Evolutionary conservation across 2,888 invertebrate species (phyloP), one percentile per base, ranked within the genome.

Genomic region (Bugula neritina): DNA sequence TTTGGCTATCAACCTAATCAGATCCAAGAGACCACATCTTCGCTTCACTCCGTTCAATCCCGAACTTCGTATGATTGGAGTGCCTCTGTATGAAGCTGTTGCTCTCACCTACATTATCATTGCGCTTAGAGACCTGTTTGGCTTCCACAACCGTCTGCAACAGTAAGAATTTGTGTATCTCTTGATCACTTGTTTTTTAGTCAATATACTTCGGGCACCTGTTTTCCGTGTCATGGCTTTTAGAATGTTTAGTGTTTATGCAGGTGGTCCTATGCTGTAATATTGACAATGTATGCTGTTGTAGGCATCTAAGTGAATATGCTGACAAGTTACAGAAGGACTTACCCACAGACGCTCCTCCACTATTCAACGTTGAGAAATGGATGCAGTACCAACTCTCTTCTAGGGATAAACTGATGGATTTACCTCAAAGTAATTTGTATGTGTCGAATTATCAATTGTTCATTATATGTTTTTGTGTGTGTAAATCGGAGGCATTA

Each of bases 41-140:
- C 27, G 27, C 5, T 34, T 63, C 31, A 29, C 63, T n/a, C 63
- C 63, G 1, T 5, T 13, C 63, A 63, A 63, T 31, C 10, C 17
- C 3, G n/a, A 63, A 27, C 63, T 10, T 13, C 29, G 63, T 13
- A 63, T 13, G n/a, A 34, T n/a, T 13, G 31, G 63, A 10, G 63
- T 63, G n/a, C 63, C 31, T 5, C 5, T 17, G 31, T 63, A 63
- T 63, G 63, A 63, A 34, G 63, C 63, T 63, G 63, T 63, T 31
- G 63, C 63, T 17, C 17, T 63, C 25, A 63, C 31, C 34, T 63
- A 63, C 27, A 31, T 63, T 31, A 63, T 63, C 27, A 63, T 63
- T 17, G 27, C 31, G 3, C 63, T 63, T 13, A 27, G 63, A 31
- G 29, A 63, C 31, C 31, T 63, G 25, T 63, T 63, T 63, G 63